Evolutionary conservation across 1,140 invertebrate species (phyloP), one percentile per base, ranked within the genome.

Genomic region (Philotrypesis tridentata): DNA sequence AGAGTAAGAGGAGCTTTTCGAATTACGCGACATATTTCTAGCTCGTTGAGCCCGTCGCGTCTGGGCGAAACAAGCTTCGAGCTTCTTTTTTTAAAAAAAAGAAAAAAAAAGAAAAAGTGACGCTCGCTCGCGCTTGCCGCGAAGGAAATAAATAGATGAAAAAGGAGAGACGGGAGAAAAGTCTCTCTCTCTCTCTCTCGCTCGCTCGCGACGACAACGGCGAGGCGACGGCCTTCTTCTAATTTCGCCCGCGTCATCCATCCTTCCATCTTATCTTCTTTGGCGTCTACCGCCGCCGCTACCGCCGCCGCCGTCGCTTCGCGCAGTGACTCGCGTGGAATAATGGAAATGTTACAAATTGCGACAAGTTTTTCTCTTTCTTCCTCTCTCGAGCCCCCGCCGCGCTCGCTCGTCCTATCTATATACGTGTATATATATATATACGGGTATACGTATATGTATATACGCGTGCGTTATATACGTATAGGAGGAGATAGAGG

Each of bases 281-380:
- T 60, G n/a, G 23, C 72, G 70, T 12, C 2, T 33, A 6, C 61
- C 25, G 11, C n/a, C n/a, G n/a, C n/a, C n/a, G n/a, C n/a, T n/a
- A n/a, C n/a, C n/a, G n/a, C n/a, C n/a, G n/a, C n/a, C n/a, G 48
- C 1, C 40, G 40, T 6, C 17, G 4, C 9, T 37, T 3, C 67
- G n/a, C 33, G 5, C 70, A 43, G 72, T 29, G 72, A 55, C 48
- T 74, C 43, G 25, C 27, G 11, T 29, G 72, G 23, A 74, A 55
- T 74, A 74, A 74, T 60, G 43, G 48, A 74, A 74, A 74, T 74
- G 72, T 74, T 60, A 74, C 72, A 74, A 74, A 74, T 74, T 74
- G 43, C 48, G 72, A 74, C 72, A 60, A 55, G 72, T 55, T 74
- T 60, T 74, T 74, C 72, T 73, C 40, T 27, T 25, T 37, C 31